phyloP scores from a whole-genome alignment of 2,797 vertebrate genomes.

The Chelonia mydas region DNA sequence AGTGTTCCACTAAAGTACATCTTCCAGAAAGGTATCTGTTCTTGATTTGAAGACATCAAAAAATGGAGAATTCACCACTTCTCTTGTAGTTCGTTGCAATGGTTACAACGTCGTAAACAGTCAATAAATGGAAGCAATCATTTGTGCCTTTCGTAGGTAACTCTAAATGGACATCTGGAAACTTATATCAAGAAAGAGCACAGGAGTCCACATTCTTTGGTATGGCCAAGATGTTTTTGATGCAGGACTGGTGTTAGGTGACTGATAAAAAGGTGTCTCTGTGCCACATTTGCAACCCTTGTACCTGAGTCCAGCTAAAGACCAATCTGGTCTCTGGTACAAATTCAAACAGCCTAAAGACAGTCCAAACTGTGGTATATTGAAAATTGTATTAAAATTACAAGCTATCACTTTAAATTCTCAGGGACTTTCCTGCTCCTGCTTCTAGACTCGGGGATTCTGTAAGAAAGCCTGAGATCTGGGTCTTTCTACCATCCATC shows the following conservation, averaged over 20 bases:
- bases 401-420: neutral
- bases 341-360: neutral
- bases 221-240: neutral
- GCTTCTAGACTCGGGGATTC: neutral
- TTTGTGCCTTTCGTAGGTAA: neutral
- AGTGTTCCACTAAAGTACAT: neutral
- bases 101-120: neutral
- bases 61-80: neutral
- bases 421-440: neutral
- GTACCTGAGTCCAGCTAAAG: neutral
- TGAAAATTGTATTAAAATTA: neutral
- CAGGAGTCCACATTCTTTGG: neutral
- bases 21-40: neutral
- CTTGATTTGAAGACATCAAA: neutral
- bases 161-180: neutral
- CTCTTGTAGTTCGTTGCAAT: neutral
- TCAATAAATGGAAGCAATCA: neutral
- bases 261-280: neutral
- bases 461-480: neutral
- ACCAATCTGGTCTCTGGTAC: neutral
- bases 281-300: neutral
- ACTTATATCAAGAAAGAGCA: neutral
- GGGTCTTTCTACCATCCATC: neutral
- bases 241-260: neutral
- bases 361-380: neutral